These are phyloP conservation scores for Dasypogon diadema DNA, from an alignment of 2,888 invertebrate species.

Conservation along the genomic window DNA sequence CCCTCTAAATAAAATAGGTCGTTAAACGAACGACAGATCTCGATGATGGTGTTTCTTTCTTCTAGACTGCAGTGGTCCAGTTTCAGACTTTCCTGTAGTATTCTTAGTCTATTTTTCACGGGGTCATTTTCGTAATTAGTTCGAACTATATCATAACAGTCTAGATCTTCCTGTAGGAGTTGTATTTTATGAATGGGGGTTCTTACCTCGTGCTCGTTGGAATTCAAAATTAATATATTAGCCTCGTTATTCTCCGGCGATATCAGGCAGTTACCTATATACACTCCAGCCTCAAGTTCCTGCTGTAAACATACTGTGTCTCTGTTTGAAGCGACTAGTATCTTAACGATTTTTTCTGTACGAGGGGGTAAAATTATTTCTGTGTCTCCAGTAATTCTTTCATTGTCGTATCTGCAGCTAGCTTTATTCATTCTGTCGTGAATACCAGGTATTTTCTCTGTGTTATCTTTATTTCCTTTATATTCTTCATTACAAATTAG, in stretches of 20 bases:
- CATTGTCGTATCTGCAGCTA: no score
- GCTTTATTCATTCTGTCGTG: no score
- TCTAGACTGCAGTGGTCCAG: neutral
- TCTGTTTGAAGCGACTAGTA: neutral
- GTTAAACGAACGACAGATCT: neutral
- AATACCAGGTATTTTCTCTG: no score
- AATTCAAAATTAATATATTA: neutral
- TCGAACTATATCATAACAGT: neutral
- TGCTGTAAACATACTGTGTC: neutral
- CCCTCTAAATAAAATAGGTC: constrained; percentile 3
- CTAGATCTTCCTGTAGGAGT: neutral
- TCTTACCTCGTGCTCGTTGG: neutral
- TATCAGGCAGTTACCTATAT: constrained; percentile 1
- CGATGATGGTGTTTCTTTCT: neutral
- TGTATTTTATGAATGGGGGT: neutral
- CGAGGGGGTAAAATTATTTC: neutral
- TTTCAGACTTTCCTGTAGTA: neutral
- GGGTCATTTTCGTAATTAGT: neutral
- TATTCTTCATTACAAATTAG: no score
- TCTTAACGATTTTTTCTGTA: neutral
- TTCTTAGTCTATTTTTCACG: neutral
- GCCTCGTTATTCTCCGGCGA: neutral
- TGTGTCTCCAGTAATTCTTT: neutral
- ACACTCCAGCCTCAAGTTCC: constrained; percentile 2
- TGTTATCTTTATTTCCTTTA: no score